Percentiles rank a stretch among this genome's conserved stretches.
These are phyloP conservation scores for Anseranas semipalmata DNA, from an alignment of 2,113 vertebrate genomes.

Conservation along the genomic window DNA sequence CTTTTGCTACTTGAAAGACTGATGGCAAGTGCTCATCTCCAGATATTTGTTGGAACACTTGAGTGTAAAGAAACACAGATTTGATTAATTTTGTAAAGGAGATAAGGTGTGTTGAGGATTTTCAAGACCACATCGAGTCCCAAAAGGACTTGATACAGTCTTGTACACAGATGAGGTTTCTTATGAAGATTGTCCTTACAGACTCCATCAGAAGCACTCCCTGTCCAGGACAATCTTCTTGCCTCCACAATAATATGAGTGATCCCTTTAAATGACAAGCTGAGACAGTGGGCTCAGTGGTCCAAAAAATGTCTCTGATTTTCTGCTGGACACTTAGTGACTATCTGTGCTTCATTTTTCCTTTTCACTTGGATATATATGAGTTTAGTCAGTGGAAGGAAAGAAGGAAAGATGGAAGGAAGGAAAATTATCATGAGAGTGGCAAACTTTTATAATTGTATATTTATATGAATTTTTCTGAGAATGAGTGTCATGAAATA, in stretches of 20 bases:
- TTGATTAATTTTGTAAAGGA: not conserved
- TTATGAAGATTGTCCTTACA: not conserved
- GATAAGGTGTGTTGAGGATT: rapidly evolving
- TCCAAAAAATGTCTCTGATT: not conserved
- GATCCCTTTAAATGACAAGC: not conserved
- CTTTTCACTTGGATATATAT: not conserved
- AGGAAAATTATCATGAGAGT: not conserved
- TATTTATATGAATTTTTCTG: not conserved
- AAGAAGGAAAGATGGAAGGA: not conserved
- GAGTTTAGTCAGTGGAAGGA: not conserved
- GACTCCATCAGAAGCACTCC: not conserved
- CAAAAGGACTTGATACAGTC: not conserved
- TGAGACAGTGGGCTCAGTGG: not conserved
- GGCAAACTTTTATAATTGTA: not conserved
- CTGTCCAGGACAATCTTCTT: not conserved
- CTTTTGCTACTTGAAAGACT: not conserved
- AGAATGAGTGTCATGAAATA: not conserved
- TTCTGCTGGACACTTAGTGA: not conserved
- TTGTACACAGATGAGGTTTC: not conserved
- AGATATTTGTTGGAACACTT: not conserved
- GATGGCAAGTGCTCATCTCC: not conserved
- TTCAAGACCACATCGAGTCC: not conserved
- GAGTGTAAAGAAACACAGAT: not conserved
- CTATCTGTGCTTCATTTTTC: not conserved
- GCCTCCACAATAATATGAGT: not conserved